These are phyloP conservation scores for Dryococelus australis DNA, from an alignment of 2,888 invertebrate species.

Conservation along the genomic window DNA sequence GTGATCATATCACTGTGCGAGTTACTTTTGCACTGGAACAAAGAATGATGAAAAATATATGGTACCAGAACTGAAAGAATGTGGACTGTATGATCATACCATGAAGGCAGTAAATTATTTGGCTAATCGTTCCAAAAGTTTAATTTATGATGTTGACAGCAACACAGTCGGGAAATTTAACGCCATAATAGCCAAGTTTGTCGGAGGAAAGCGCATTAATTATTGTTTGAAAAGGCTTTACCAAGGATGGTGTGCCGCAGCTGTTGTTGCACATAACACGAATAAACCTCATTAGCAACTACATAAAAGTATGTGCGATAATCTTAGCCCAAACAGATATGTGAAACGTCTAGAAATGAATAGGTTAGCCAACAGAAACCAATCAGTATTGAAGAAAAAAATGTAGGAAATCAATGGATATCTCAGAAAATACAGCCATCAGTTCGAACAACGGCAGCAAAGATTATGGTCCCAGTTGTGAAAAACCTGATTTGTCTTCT, in stretches of 20 bases:
- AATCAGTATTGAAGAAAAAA: not conserved
- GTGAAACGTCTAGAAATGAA: constrained; percentile 17
- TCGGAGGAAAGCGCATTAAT: constrained; percentile 40
- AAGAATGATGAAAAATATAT: constrained; percentile 35
- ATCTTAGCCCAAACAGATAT: no score
- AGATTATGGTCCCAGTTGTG: not conserved
- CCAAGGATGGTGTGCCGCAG: constrained; percentile 35
- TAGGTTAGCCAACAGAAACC: not conserved
- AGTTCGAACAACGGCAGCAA: not conserved
- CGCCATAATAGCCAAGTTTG: constrained; percentile 31
- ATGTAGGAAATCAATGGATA: not conserved
- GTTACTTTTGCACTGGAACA: constrained; percentile 40
- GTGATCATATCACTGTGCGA: constrained; percentile 37
- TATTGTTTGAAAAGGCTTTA: constrained; percentile 35
- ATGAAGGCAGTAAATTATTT: constrained; percentile 31
- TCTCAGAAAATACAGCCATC: not conserved
- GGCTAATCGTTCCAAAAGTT: constrained; percentile 31
- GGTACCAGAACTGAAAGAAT: constrained; percentile 19
- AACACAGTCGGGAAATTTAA: constrained; percentile 35
- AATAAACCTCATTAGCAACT: no score
- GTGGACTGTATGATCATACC: no score
- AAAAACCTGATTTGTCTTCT: not conserved
- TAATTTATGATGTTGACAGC: constrained; percentile 37
- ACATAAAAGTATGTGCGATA: no score
- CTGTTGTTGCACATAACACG: no score